Evolutionary conservation across 2,113 vertebrate genomes (phyloP), one percentile per base, ranked within the genome.

Genomic region (Gallinago media): DNA sequence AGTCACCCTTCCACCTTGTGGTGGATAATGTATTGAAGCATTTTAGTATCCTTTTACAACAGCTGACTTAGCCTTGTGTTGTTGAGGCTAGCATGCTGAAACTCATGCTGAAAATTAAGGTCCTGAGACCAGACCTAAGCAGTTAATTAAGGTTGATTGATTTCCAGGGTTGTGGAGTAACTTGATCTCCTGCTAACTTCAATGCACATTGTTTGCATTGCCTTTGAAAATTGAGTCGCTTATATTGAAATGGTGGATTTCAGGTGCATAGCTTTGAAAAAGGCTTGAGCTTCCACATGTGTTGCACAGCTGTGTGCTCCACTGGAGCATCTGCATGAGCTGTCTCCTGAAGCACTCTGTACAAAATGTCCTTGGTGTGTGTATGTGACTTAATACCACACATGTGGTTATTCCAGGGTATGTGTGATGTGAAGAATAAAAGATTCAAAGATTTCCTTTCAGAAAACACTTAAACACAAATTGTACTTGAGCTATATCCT

Each of bases 71-170:
- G 75, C 85, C 46, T 15, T 9, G 50, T 61, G 58, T 2, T 29
- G 15, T 42, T 68, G 68, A 47, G 72, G 42, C 73, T 47, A 47
- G 42, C 1, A 2, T 63, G 52, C 50, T 21, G 52, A 67, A 86
- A 65, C 23, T 36, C 46, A 3, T 29, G 47, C 74, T 92, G 61
- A 6, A 88, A 88, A 82, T 71, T 20, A 47, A 70, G 12, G n/a
- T 72, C 55, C 59, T 12, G 47, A 54, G 36, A 68, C 40, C 59
- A 44, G 68, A 88, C 38, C 40, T 67, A 36, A 59, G 20, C 78
- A 56, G 16, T 70, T 92, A 74, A 92, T 96, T 83, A 85, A 77
- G 66, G 85, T 56, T 76, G 90, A 85, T 94, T 78, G 88, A 91
- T 75, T 93, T 61, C 12, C 72, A 85, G 78, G 26, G 15, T 23